These are phyloP conservation scores for Anarsia innoxiella DNA, from an alignment of 2,888 invertebrate species.

Conservation along the genomic window DNA sequence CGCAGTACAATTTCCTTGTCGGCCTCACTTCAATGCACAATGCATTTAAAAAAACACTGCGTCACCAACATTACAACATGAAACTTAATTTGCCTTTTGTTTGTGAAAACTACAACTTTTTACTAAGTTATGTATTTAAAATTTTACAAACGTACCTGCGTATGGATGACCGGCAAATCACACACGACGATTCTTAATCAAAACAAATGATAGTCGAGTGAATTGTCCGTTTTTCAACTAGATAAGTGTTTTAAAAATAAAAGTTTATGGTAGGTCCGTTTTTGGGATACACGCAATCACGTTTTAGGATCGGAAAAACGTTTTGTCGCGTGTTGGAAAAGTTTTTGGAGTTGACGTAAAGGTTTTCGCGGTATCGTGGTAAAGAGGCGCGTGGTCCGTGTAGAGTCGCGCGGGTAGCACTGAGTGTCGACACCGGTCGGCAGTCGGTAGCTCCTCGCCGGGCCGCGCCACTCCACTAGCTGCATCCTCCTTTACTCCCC, in stretches of 20 bases:
- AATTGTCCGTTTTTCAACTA: conserved; percentile 31
- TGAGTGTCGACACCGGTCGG: conserved; percentile 28
- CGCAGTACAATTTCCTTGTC: conserved; percentile 37
- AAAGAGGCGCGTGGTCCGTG: conserved; percentile 53
- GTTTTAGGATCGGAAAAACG: no score
- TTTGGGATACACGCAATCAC: no score
- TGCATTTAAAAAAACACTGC: conserved; percentile 16
- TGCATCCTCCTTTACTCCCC: conserved; percentile 30
- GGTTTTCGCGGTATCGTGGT: conserved; percentile 47
- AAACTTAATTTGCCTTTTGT: not conserved
- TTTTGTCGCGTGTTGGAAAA: conserved; percentile 36
- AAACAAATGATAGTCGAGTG: conserved; percentile 52
- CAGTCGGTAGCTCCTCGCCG: not conserved
- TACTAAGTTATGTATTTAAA: no score
- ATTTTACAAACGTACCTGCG: conserved; percentile 52
- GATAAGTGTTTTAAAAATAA: conserved; percentile 22
- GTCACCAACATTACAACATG: not conserved
- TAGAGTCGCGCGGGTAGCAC: conserved; percentile 43
- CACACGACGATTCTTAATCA: conserved; percentile 46
- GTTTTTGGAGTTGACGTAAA: conserved; percentile 56
- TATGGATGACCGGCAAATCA: conserved; percentile 44
- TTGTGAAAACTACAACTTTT: not conserved
- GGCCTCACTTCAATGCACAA: conserved; percentile 23
- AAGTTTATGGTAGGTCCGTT: no score
- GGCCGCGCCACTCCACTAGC: conserved; percentile 11